phyloP scores from a whole-genome alignment of 2,113 vertebrate species.

The Corydoras maculifer region DNA sequence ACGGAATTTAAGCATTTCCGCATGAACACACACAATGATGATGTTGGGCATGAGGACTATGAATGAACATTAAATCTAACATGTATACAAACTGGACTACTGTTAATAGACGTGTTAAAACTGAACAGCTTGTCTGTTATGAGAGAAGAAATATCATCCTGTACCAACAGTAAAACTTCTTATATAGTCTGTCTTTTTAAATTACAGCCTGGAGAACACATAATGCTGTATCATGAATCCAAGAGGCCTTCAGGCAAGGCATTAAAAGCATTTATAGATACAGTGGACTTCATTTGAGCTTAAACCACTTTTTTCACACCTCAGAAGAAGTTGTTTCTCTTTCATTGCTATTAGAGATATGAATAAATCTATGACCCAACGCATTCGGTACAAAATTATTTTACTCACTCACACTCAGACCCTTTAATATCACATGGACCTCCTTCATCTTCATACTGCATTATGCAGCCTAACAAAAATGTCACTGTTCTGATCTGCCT shows the following conservation, averaged over 20 bases:
- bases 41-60: not conserved
- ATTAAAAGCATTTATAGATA: not conserved
- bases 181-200: slow-evolving; percentile 14
- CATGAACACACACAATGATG: slow-evolving; percentile 3
- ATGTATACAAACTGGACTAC: not conserved
- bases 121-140: no score
- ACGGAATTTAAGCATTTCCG: not conserved
- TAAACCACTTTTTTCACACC: not conserved
- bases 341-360: no score
- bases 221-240: not conserved
- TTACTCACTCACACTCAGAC: no score
- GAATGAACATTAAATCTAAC: not conserved
- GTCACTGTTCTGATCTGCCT: no score
- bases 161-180: slow-evolving; percentile 8
- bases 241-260: not conserved
- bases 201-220: not conserved
- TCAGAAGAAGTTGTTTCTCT: no score
- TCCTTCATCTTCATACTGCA: no score
- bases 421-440: no score
- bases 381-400: not conserved
- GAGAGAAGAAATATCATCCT: not conserved
- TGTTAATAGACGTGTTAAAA: not conserved
- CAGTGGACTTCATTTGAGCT: not conserved
- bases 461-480: no score
- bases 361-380: not conserved